Conservation (phyloP, 2,797 vertebrate genomes). For the Crocodylus rhombifer region DNA sequence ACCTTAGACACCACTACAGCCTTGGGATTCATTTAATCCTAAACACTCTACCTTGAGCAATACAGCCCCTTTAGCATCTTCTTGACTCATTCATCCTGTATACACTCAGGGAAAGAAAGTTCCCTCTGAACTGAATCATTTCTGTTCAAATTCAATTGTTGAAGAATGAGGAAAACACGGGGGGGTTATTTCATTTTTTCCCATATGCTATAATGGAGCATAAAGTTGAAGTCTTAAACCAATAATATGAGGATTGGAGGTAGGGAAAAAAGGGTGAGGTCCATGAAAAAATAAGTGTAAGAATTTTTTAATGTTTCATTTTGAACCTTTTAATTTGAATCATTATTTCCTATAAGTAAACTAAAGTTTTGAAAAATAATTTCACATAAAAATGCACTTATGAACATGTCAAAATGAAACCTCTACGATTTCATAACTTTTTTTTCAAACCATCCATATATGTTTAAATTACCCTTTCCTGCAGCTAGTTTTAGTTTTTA, state of each 20-base stretch:
- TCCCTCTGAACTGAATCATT: neutral
- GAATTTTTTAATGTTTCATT: neutral
- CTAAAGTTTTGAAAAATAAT: neutral
- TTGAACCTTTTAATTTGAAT: neutral
- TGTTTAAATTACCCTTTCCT: neutral
- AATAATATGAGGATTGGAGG: no score
- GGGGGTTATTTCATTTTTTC: neutral
- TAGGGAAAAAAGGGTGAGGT: no score
- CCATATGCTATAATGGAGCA: neutral
- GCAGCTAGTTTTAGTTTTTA: neutral
- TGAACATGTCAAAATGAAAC: neutral
- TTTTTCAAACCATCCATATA: rapidly evolving
- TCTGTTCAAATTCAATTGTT: neutral
- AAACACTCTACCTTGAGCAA: neutral
- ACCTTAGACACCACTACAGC: neutral
- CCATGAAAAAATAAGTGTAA: neutral
- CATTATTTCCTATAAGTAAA: neutral
- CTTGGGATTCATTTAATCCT: neutral
- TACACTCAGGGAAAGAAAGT: neutral
- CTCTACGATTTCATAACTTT: no score
- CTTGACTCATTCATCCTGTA: neutral
- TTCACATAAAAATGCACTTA: neutral
- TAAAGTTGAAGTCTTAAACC: neutral
- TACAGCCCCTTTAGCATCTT: neutral
- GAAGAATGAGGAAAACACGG: neutral